Evolutionary conservation across 2,797 vertebrate genomes (phyloP).

Genomic region (Gallinago solitaria): DNA sequence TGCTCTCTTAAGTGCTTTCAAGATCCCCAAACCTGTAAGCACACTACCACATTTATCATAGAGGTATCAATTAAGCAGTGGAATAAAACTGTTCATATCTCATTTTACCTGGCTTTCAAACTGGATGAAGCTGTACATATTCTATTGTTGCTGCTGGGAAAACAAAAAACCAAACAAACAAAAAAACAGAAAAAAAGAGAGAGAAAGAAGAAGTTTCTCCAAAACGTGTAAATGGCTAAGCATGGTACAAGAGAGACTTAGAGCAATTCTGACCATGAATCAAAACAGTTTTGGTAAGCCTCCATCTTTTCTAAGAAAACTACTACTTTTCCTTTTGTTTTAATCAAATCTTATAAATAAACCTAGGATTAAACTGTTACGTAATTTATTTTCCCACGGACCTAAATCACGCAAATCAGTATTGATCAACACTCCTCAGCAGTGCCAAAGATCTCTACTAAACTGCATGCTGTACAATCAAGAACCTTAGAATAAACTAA

Average conservation of each 20-base stretch:
- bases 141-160: not conserved
- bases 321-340: not conserved
- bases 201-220: not conserved
- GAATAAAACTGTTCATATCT: not conserved
- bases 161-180: too few relatives aligned
- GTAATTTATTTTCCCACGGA: not conserved
- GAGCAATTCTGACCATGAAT: not conserved
- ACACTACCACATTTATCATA: not conserved
- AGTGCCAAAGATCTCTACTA: not conserved
- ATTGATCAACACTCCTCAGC: not conserved
- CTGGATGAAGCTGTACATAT: not conserved
- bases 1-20: not conserved
- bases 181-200: not conserved
- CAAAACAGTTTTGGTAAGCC: not conserved
- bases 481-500: not conserved
- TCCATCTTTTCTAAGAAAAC: not conserved
- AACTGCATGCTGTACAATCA: not conserved
- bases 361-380: not conserved
- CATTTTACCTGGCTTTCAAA: not conserved
- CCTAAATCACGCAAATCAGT: not conserved
- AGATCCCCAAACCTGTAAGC: not conserved
- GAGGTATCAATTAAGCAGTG: not conserved
- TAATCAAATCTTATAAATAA: not conserved
- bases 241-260: not conserved
- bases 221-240: not conserved